phyloP scores from a whole-genome alignment of 2,888 invertebrate genomes.

The Ypsolopha sequella region DNA sequence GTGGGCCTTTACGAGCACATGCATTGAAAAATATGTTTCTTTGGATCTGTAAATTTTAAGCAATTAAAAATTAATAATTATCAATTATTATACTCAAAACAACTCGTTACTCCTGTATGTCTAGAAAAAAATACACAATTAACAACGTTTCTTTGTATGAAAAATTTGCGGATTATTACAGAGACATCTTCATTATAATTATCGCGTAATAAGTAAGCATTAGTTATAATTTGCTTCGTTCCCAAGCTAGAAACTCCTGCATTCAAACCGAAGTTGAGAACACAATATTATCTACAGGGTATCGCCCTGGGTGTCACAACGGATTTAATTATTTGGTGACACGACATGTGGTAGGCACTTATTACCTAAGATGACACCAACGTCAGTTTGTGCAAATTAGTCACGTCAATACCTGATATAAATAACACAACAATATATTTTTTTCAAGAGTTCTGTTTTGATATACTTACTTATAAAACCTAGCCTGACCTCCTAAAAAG shows the following conservation, averaged over 20 bases:
- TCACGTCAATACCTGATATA: too few relatives aligned
- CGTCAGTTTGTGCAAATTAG: too few relatives aligned
- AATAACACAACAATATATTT: too few relatives aligned
- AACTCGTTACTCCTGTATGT: too few relatives aligned
- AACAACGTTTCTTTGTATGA: too few relatives aligned
- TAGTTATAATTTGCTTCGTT: background rate
- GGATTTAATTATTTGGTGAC: conserved; percentile 38
- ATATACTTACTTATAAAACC: too few relatives aligned
- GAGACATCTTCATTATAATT: background rate
- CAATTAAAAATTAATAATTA: too few relatives aligned
- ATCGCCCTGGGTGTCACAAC: conserved; percentile 14
- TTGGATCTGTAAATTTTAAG: background rate
- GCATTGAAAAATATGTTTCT: background rate
- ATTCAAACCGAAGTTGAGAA: conserved; percentile 5
- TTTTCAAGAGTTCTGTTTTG: too few relatives aligned
- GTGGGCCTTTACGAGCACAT: too few relatives aligned
- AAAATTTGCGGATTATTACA: background rate
- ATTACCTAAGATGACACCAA: background rate
- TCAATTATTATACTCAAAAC: too few relatives aligned
- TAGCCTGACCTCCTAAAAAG: too few relatives aligned
- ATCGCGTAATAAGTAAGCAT: background rate
- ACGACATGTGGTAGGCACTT: conserved; percentile 9
- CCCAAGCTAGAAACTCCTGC: conserved; percentile 9
- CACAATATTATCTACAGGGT: conserved; percentile 18
- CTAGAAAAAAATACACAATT: too few relatives aligned